phyloP scores from a whole-genome alignment of 1,140 invertebrate species.

The Bactericera cockerelli region DNA sequence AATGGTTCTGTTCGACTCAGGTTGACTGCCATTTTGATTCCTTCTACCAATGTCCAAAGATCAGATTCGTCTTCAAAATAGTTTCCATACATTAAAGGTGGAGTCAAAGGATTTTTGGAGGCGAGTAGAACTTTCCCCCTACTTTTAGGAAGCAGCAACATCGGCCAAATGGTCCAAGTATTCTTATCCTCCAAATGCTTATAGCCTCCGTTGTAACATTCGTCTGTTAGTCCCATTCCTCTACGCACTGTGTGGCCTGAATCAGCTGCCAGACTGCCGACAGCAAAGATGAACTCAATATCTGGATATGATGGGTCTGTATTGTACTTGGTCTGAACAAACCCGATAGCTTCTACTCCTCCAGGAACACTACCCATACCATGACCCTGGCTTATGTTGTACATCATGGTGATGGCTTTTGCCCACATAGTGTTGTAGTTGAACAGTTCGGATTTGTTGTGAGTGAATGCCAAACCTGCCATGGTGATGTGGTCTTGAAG shows the following conservation, averaged over 20 bases:
- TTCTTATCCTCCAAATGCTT: constrained; percentile 28
- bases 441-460: constrained; percentile 39
- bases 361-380: constrained; percentile 35
- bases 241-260: constrained; percentile 25
- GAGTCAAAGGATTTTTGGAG: constrained; percentile 48
- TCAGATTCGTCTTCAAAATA: constrained; percentile 53
- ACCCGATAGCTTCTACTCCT: constrained; percentile 52
- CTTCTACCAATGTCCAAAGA: constrained; percentile 46
- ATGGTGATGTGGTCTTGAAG: constrained; percentile 60
- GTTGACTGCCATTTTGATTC: constrained; percentile 45
- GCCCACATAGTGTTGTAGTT: constrained; percentile 28
- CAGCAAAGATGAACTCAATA: constrained; percentile 27
- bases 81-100: constrained; percentile 59
- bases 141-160: constrained; percentile 56
- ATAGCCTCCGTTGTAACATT: constrained; percentile 27
- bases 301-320: constrained; percentile 26
- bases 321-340: constrained; percentile 36
- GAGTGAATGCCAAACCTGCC: constrained; percentile 44
- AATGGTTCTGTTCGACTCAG: constrained; percentile 43
- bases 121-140: constrained; percentile 47
- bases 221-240: constrained; percentile 28
- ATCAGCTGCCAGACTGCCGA: constrained; percentile 14
- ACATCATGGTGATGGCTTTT: constrained; percentile 50
- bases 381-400: constrained; percentile 45
- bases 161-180: constrained; percentile 37